Evolutionary conservation across 1,140 invertebrate genomes (phyloP).

Genomic region (Drusus annulatus): DNA sequence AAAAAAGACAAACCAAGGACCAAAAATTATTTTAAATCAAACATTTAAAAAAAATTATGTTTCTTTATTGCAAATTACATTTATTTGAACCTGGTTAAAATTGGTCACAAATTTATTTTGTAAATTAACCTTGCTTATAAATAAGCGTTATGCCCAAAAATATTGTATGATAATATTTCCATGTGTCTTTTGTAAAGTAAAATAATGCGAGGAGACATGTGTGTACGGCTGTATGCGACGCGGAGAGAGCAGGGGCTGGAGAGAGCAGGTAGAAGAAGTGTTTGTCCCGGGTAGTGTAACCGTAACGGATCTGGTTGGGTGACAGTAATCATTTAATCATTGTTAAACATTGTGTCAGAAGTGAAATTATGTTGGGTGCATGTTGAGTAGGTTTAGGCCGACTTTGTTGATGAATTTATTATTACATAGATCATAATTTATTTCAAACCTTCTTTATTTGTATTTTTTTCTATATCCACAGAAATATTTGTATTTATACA

Average conservation of each 20-base stretch:
- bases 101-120: background rate
- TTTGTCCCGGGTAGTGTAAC: conserved; percentile 2
- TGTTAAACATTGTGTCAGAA: conserved; percentile 49
- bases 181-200: conserved; percentile 17
- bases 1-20: background rate
- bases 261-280: background rate
- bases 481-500: conserved; percentile 30
- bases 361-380: conserved; percentile 43
- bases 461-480: conserved; percentile 8
- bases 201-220: background rate
- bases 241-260: background rate
- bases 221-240: too few species aligned
- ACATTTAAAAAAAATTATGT: too few species aligned
- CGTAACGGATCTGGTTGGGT: conserved; percentile 37
- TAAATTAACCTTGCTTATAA: background rate
- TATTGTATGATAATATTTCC: background rate
- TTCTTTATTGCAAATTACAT: background rate
- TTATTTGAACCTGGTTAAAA: background rate
- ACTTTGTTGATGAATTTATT: conserved; percentile 49
- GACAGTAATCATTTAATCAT: conserved; percentile 46
- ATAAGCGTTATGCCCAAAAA: background rate
- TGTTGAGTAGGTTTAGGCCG: conserved; percentile 48
- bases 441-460: conserved; percentile 5
- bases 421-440: conserved; percentile 35
- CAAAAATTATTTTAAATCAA: background rate